Conservation (phyloP, 1,140 invertebrate genomes). For the Trachymyrmex septentrionalis region DNA sequence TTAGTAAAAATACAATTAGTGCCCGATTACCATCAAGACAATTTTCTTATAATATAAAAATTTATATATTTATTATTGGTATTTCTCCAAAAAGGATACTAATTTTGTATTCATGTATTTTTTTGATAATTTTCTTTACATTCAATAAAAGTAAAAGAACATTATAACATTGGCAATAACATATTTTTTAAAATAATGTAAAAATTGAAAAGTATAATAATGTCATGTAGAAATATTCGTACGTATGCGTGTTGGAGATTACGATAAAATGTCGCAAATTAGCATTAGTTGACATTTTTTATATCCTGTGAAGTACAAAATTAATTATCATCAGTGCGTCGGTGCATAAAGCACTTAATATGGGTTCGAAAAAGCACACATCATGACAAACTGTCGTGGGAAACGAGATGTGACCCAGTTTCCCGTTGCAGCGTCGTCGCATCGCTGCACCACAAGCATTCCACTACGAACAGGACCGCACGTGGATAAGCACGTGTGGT, state of each 20-base stretch:
- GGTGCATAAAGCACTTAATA: slow-evolving; percentile 39
- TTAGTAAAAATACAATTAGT: no score
- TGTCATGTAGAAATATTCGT: not conserved
- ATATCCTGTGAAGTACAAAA: not conserved
- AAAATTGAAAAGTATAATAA: not conserved
- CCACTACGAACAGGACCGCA: not conserved
- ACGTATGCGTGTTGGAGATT: not conserved
- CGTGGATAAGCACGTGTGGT: not conserved
- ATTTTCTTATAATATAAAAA: not conserved
- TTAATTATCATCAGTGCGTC: slow-evolving; percentile 21
- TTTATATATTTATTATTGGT: not conserved
- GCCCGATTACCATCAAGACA: not conserved
- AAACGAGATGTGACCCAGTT: slow-evolving; percentile 38
- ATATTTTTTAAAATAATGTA: not conserved
- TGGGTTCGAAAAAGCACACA: slow-evolving; percentile 34
- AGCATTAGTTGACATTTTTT: not conserved
- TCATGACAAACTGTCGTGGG: slow-evolving; percentile 4
- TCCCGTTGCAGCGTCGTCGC: slow-evolving; percentile 4
- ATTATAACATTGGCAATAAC: not conserved
- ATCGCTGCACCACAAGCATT: slow-evolving; percentile 5
- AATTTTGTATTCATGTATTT: not conserved
- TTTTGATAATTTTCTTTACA: not conserved
- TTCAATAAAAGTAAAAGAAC: not conserved
- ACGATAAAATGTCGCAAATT: not conserved
- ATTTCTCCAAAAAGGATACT: no score